A percentile compares a stretch with the other conserved stretches of the same genome.
Conservation (phyloP, 2,888 invertebrate genomes). For the Mimas tiliae region DNA sequence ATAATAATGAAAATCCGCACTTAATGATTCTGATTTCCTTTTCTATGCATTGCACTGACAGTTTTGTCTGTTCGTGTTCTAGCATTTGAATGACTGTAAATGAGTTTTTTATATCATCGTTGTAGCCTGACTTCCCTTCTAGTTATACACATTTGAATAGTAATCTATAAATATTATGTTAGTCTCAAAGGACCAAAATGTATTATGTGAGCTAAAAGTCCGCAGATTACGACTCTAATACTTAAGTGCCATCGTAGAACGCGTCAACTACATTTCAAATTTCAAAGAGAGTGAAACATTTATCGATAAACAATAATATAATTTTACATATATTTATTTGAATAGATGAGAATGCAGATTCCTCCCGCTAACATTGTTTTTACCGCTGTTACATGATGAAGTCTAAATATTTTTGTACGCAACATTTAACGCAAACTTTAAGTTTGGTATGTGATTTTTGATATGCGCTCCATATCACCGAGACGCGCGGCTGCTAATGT, state of each 20-base stretch:
- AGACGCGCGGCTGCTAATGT: slow-evolving; percentile 66
- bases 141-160: slow-evolving; percentile 14
- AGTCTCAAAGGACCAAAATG: slow-evolving; percentile 20
- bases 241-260: slow-evolving; percentile 71
- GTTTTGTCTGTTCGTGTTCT: neutral
- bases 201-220: slow-evolving; percentile 9
- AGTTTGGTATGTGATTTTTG: slow-evolving; percentile 62
- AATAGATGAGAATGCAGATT: slow-evolving; percentile 50
- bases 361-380: slow-evolving; percentile 60
- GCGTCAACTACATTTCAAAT: slow-evolving; percentile 43
- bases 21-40: slow-evolving; percentile 15
- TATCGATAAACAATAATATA: slow-evolving; percentile 3
- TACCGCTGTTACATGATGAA: slow-evolving; percentile 55
- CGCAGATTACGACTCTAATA: slow-evolving; percentile 32
- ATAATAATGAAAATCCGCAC: slow-evolving; percentile 15
- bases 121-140: slow-evolving; percentile 17
- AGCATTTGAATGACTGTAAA: slow-evolving; percentile 3
- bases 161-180: slow-evolving; percentile 14
- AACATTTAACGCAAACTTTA: slow-evolving; percentile 57
- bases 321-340: slow-evolving; percentile 31
- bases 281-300: neutral
- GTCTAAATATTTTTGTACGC: slow-evolving; percentile 71
- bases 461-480: slow-evolving; percentile 53
- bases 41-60: slow-evolving; percentile 6
- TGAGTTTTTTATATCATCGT: slow-evolving; percentile 15